Base-by-base conservation (phyloP, 2,888 invertebrate genomes). In the Agrotis segetum region DNA sequence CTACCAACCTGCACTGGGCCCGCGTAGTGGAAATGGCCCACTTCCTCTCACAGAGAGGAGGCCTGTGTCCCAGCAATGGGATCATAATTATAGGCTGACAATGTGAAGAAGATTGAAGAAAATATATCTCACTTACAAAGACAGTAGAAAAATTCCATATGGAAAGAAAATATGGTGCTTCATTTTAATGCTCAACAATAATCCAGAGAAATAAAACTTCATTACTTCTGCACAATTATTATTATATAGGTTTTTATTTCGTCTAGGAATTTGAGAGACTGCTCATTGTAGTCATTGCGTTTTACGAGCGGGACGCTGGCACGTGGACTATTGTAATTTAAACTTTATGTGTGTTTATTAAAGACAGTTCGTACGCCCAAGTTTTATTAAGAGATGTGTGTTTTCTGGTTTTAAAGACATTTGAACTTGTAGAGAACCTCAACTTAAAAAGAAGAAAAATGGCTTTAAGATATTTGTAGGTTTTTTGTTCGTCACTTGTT, bases 181-280 rank as follows among this genome's bases (percentile, higher is more conserved):
- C 16, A 52, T 56, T 65, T 55, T 56, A 58, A 46, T 19, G 46
- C 2, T 58, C 16, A 55, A 44, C 24, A 55, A 64, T 64, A 55
- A 55, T n/a, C 14, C 13, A 3, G 16, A 65, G 44, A 19, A 46
- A 55, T 64, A n/a, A 53, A 64, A 44, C 56, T 55, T 64, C 24
- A 46, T 29, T 16, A 16, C 50, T 17, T 21, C 13, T 19, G 19
- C 2, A 21, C 50, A 44, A 9, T 53, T 64, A 53, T 53, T 64
- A 53, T 60, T 17, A 6, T 60, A 17, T 60, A 17, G 40, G 52
- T 40, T 11, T 62, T 62, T 50, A 50, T 34, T 17, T n/a, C 29
- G 50, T 52, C 34, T 44, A 40, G 13, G 21, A 17, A 55, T 55
- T 24, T 55, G 55, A 64, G 44, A 24, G 7, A 16, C 11, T 59